A percentile compares a stretch with the other conserved stretches of the same genome.
These are phyloP conservation scores for Periophthalmodon schlosseri DNA, from an alignment of 2,113 vertebrate genomes.

Conservation along the genomic window DNA sequence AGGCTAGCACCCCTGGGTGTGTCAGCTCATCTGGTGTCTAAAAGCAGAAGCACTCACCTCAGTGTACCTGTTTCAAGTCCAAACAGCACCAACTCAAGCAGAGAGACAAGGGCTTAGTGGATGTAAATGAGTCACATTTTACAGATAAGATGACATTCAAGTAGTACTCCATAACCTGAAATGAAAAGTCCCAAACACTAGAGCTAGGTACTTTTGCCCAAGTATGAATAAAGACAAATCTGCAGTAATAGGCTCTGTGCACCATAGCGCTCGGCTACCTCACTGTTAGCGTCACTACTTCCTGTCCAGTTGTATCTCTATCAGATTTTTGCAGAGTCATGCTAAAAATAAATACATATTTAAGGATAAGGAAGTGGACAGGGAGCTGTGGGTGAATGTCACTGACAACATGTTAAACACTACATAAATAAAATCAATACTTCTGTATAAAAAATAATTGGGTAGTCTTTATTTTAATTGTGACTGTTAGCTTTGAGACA, in stretches of 20 bases:
- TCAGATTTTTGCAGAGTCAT: no score
- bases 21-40: constrained; percentile 37
- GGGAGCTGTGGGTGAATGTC: no score
- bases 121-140: constrained; percentile 4
- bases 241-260: background rate
- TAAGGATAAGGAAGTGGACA: no score
- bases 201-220: background rate
- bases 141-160: background rate
- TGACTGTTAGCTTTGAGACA: no score
- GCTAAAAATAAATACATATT: no score
- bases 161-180: background rate
- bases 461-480: no score
- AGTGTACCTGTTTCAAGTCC: constrained; percentile 1
- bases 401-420: no score
- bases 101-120: background rate
- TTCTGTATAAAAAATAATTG: no score
- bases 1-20: constrained; percentile 42
- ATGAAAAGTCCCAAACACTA: background rate
- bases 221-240: background rate
- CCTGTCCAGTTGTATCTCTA: no score
- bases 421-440: no score
- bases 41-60: constrained; percentile 44
- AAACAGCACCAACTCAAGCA: background rate
- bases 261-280: no score
- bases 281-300: no score